Evolutionary conservation across 2,888 invertebrate species (phyloP), one percentile per base, ranked within the genome.

Genomic region (Drosophila meridionalis): DNA sequence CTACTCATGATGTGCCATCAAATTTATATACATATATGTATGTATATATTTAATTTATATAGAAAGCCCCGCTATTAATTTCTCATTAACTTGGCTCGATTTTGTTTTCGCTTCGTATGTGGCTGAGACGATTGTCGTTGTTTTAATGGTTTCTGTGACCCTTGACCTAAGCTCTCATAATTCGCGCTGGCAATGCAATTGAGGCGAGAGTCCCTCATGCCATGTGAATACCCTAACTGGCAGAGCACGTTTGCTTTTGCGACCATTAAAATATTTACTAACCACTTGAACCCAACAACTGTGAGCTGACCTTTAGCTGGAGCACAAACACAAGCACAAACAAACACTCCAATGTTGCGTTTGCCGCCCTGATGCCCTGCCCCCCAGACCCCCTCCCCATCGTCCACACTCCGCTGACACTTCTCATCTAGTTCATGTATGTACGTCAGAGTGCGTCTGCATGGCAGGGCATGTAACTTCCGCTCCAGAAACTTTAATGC

Each of bases 401-500:
- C 45, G 5, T n/a, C 8, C 34, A 14, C 34, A 8, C 4, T 8
- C 6, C 26, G n/a, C 47, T 32, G 32, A 9, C 6, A 14, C 3
- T 12, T 20, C 52, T 52, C 52, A 20, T 36, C 36, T 36, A 20
- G 36, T 26, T 20, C 34, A n/a, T 30, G 4, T 43, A 7, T 34
- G 55, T 32, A 67, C 60, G 58, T 34, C 57, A 64, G 48, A 73
- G 50, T 79, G 71, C 80, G 69, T 82, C 48, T 79, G 62, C 80
- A 76, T 72, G 80, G 75, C 64, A 48, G 52, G 47, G 64, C 87
- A 78, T 87, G 71, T 79, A 87, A 80, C 85, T 84, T 84, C 87
- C 87, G 87, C 85, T 84, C 83, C 81, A 88, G 74, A 88, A 88
- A 88, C 66, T 81, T 86, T 74, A 63, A 69, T 62, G 66, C 66